Evolutionary conservation across 2,888 invertebrate species (phyloP), one percentile per base, ranked within the genome.

Genomic region (Campopleginae sp.): DNA sequence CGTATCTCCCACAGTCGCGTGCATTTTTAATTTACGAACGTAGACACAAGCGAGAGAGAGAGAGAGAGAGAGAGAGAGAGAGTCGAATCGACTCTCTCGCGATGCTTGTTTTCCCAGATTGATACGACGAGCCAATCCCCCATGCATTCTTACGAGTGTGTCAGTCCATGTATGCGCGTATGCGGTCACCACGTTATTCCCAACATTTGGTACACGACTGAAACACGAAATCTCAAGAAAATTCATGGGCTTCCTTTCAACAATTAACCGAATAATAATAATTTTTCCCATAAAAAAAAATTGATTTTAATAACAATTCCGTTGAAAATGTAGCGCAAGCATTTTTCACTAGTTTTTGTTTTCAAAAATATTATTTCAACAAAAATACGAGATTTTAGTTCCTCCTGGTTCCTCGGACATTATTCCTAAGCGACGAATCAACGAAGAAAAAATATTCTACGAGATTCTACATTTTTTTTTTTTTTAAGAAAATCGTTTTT

Each of bases 91-190:
- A 78, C 54, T 33, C 66, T 66, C 46, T 75, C 63, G 76, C 58
- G 76, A 66, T 82, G 71, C 76, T 79, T 72, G 78, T 78, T 86
- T 85, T 86, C 19, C 80, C 80, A 86, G 82, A 84, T 87, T 86
- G 81, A 86, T 86, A 88, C 82, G 76, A 82, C 78, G 80, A 83
- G 75, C 75, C 87, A 84, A 86, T 86, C 83, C 82, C 79, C 77
- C 86, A 84, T 87, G 77, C 84, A 80, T 84, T 81, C 82, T 85
- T 82, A 80, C 79, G 61, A 70, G 71, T 65, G 70, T 77, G 68
- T 78, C n/a, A n/a, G 58, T 79, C 80, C 19, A 61, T 46, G 68
- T 79, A 33, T 42, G 33, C 23, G 31, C 7, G 19, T 31, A 8
- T 12, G 33, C 17, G 23, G 51, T 44, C 7, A 31, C 54, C 54